Base-by-base conservation (phyloP, 2,113 vertebrate genomes). In the Rhipidura dahli region DNA sequence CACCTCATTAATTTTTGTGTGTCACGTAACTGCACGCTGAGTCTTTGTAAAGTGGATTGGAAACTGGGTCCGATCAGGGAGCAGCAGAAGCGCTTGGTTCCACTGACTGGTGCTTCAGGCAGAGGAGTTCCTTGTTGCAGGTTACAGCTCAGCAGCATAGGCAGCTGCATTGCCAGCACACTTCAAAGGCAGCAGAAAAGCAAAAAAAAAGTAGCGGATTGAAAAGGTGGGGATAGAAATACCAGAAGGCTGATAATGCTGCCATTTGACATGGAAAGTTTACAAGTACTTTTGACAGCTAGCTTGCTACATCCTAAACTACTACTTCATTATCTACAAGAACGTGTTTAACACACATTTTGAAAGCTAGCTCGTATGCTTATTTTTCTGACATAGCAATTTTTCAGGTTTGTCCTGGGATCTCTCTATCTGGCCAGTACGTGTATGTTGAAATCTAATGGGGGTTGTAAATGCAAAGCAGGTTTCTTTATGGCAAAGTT, bases 61-160 rank as follows among this genome's bases (percentile, higher is more conserved):
- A 82, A 37, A 9, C 28, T 15, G 33, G 11, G 3, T 75, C 19
- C 0, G 0, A 5, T 13, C 1, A 0, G 40, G 44, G 39, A 66
- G 60, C 63, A 50, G 18, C 56, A 91, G 69, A 66, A 81, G 35
- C 0, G 0, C 40, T 84, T 77, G 59, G 44, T 89, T 90, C 61
- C 6, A 3, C 54, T 81, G 45, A 21, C 56, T 63, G 40, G 23
- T 77, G 23, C 65, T 89, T 65, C 45, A 56, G 47, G 33, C 23
- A 59, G 35, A 45, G 35, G 21, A 61, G 7, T 26, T 87, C 47
- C 33, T 78, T 5, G 2, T 63, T n/a, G 60, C 68, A 59, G 39
- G 23, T 50, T 81, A 23, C 53, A 81, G 42, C 69, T 69, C 37
- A 56, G 54, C 83, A 73, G 50, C 26, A 3, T 1, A 37, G 50